phyloP scores from a whole-genome alignment of 2,797 vertebrate genomes.

The Ateles fusciceps region DNA sequence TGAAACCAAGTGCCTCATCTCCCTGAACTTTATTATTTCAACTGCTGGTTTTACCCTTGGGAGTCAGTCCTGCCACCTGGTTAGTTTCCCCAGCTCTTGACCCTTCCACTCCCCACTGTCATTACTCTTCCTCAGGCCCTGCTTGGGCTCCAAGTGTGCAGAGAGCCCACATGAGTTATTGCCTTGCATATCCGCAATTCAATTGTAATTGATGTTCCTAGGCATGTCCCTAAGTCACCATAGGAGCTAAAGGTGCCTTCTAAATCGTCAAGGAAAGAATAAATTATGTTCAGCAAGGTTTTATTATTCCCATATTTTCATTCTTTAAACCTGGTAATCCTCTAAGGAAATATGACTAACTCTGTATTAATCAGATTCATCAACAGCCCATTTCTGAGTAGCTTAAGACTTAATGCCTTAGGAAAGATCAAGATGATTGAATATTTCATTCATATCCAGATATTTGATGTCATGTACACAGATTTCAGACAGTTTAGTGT shows the following conservation, averaged over 20 bases:
- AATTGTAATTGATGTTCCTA: constrained; percentile 64
- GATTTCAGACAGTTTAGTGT: not conserved
- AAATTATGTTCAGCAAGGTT: constrained; percentile 70
- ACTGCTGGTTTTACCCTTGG: constrained; percentile 37
- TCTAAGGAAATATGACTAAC: constrained; percentile 51
- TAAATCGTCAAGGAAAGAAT: constrained; percentile 72
- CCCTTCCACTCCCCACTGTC: not conserved
- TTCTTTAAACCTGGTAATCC: constrained; percentile 37
- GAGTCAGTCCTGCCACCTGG: constrained; percentile 37
- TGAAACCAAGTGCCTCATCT: not conserved
- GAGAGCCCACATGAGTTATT: constrained; percentile 54
- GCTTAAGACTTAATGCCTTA: constrained; percentile 40
- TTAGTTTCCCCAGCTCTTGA: not conserved
- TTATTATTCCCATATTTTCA: constrained; percentile 62
- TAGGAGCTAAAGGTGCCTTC: constrained; percentile 67
- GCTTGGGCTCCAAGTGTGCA: constrained; percentile 30
- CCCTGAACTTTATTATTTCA: constrained; percentile 55
- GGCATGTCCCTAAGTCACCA: constrained; percentile 60
- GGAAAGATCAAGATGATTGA: constrained; percentile 14
- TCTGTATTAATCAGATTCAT: constrained; percentile 53
- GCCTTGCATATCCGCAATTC: constrained; percentile 39
- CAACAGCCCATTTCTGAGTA: not conserved
- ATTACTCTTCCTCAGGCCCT: constrained; percentile 50
- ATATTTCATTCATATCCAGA: not conserved
- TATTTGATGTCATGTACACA: not conserved